phyloP scores from a whole-genome alignment of 2,888 invertebrate genomes.

The Metellina segmentata region DNA sequence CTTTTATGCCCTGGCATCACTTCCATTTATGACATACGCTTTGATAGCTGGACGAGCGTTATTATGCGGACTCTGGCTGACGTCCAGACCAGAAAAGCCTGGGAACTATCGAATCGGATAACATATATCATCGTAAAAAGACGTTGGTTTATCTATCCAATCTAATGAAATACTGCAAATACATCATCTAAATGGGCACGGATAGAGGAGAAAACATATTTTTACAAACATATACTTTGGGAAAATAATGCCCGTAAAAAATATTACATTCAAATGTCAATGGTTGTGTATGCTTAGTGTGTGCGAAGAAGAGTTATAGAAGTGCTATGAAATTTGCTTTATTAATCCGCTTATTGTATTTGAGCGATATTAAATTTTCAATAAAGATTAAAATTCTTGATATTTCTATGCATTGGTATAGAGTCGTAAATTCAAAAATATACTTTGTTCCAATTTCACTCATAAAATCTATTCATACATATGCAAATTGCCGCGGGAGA shows the following conservation, averaged over 20 bases:
- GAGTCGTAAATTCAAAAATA: too few species aligned
- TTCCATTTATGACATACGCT: slow-evolving; percentile 45
- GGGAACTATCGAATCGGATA: neutral
- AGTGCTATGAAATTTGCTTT: too few species aligned
- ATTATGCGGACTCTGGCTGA: slow-evolving; percentile 45
- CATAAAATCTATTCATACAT: too few species aligned
- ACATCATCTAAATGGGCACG: neutral
- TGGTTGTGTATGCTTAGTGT: neutral
- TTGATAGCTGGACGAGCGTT: slow-evolving; percentile 16
- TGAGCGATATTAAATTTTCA: too few species aligned
- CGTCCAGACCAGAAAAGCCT: slow-evolving; percentile 26
- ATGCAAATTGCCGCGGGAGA: too few species aligned
- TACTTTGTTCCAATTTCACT: too few species aligned
- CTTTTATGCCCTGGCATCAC: slow-evolving; percentile 3
- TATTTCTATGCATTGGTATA: too few species aligned
- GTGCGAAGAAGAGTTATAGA: too few species aligned
- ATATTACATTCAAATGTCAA: neutral
- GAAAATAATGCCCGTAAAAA: neutral
- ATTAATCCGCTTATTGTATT: too few species aligned
- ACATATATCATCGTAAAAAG: neutral
- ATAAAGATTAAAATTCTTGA: too few species aligned
- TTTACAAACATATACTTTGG: neutral
- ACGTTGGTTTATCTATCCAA: neutral
- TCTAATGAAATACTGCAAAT: neutral
- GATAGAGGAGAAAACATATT: neutral